A percentile compares a stretch with the other conserved stretches of the same genome.
These are phyloP conservation scores for Glaucomys volans DNA, from an alignment of 2,113 vertebrate species.

Conservation along the genomic window DNA sequence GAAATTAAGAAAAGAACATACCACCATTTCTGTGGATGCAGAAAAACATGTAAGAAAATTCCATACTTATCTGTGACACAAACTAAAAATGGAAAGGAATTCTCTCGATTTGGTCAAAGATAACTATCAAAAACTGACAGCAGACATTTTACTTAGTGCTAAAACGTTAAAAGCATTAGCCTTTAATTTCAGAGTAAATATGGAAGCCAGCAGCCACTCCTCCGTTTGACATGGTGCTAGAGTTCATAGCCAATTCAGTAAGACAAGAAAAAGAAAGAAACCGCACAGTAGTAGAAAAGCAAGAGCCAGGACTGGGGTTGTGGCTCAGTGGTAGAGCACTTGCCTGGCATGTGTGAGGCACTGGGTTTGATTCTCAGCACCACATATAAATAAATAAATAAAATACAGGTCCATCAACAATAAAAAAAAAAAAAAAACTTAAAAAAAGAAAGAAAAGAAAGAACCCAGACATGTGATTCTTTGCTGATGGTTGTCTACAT, in stretches of 20 bases:
- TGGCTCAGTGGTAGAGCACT: no score
- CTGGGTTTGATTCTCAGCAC: no score
- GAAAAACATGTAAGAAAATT: background rate
- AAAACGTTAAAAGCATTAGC: background rate
- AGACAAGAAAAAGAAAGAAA: slow-evolving; percentile 17
- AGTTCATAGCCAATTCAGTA: background rate
- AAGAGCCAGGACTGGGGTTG: background rate
- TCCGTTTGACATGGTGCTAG: background rate
- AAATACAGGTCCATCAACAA: no score
- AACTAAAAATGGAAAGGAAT: slow-evolving; percentile 5
- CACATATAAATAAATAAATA: no score
- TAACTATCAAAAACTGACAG: background rate
- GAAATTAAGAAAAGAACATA: background rate
- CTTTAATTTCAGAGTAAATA: background rate
- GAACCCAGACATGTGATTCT: background rate
- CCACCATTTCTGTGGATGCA: background rate
- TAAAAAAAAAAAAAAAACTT: no score
- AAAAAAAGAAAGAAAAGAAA: background rate
- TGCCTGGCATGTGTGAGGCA: no score
- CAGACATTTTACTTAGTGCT: background rate
- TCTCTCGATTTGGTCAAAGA: background rate
- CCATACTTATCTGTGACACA: background rate
- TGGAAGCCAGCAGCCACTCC: background rate
- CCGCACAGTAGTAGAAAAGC: no score
- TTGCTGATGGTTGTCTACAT: background rate